Evolutionary conservation across 1,140 invertebrate genomes (phyloP), one percentile per base, ranked within the genome.

Genomic region (Dryas iulia): DNA sequence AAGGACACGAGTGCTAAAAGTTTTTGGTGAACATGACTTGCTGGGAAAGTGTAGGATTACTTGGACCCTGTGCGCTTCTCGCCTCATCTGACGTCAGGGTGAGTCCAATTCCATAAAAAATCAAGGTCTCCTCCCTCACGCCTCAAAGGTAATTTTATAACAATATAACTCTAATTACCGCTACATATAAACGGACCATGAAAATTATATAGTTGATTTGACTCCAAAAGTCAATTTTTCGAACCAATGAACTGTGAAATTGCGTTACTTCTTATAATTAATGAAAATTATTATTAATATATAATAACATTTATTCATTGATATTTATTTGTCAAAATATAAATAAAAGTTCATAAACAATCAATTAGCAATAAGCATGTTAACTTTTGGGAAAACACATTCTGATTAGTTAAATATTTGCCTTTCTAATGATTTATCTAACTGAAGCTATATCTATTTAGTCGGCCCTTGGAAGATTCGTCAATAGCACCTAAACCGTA

Each of bases 41-140:
- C 82, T 92, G 91, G 91, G 91, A 92, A 70, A 92, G 83, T 59
- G 89, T 92, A 79, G 90, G 90, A 75, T 85, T 92, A 52, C 82
- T 92, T 69, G 90, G 89, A 61, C 91, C 91, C 33, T 92, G 91
- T 79, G 89, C 91, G 73, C 83, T 92, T 62, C 90, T 92, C 52
- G 83, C 90, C 60, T 90, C 89, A 24, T 89, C 90, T 54, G 88
- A 91, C 72, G 77, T 87, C 72, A 82, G 86, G 82, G 87, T 92
- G 83, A 92, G 91, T 88, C 79, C 64, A 73, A 59, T 69, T 72
- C 69, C 67, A 71, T 75, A 69, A 74, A 70, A 76, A 69, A 68
- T 73, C 72, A 78, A 78, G 76, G 76, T 74, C 72, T 53, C 54
- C 61, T 68, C 39, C 39, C 39, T 69, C 65, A 69, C 59, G 60